These are phyloP conservation scores for Manis javanica DNA, from an alignment of 2,797 vertebrate species.

Conservation along the genomic window DNA sequence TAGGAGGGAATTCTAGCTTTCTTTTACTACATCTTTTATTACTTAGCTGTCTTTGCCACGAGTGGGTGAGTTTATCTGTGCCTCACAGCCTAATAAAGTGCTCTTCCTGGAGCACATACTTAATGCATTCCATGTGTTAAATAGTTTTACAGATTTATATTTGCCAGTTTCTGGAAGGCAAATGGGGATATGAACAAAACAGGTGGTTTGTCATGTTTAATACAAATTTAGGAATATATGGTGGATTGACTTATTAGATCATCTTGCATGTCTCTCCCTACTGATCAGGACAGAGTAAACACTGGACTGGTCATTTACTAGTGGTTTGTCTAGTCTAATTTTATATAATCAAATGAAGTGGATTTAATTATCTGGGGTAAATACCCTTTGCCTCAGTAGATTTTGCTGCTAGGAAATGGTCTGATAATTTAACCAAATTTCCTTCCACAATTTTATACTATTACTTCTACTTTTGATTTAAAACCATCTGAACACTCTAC, in stretches of 20 bases:
- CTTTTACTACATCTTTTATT: neutral
- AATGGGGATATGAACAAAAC: slow-evolving; percentile 60
- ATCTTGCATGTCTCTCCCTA: neutral
- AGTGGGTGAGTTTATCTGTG: neutral
- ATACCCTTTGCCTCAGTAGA: slow-evolving; percentile 36
- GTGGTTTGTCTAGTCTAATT: slow-evolving; percentile 64
- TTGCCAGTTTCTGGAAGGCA: slow-evolving; percentile 4
- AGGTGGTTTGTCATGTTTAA: slow-evolving; percentile 66
- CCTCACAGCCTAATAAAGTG: neutral
- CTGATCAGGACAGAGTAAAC: slow-evolving; percentile 20
- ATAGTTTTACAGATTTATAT: neutral
- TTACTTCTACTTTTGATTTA: slow-evolving; percentile 25
- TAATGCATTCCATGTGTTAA: slow-evolving; percentile 44
- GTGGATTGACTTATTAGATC: slow-evolving; percentile 40
- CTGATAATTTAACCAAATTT: slow-evolving; percentile 40
- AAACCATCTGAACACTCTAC: neutral
- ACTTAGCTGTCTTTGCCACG: neutral
- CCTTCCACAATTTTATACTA: neutral
- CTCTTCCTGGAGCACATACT: neutral
- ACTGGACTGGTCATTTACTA: neutral
- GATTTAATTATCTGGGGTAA: neutral
- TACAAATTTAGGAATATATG: neutral
- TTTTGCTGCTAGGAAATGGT: slow-evolving; percentile 27
- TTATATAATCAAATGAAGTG: slow-evolving; percentile 56
- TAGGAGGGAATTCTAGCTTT: neutral